These are phyloP conservation scores for Passer montanus DNA, from an alignment of 2,113 vertebrate species.

Conservation along the genomic window DNA sequence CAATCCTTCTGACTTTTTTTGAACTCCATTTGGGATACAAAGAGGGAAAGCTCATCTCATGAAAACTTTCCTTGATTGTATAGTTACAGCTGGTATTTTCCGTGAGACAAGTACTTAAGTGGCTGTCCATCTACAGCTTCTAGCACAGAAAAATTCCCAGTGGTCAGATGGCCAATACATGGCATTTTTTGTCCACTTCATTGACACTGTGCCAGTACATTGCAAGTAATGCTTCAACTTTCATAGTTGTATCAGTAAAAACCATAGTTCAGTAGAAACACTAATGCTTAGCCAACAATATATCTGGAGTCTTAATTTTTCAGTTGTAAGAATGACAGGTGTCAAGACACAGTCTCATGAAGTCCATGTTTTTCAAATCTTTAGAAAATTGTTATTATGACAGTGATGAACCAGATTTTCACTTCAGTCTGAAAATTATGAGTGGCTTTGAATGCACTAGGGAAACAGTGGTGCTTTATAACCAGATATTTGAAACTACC, in stretches of 20 bases:
- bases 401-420: neutral
- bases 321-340: neutral
- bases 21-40: neutral
- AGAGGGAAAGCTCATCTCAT: neutral
- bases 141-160: neutral
- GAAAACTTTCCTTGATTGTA: neutral
- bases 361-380: neutral
- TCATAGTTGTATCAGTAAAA: neutral
- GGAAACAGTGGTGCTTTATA: neutral
- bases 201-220: neutral
- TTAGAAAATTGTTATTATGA: neutral
- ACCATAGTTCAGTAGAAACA: neutral
- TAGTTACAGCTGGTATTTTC: neutral
- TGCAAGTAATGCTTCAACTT: neutral
- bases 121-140: neutral
- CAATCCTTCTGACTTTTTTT: neutral
- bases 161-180: neutral
- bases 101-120: neutral
- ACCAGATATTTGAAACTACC: neutral
- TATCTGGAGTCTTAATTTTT: neutral
- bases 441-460: neutral
- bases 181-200: neutral
- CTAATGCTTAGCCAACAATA: neutral
- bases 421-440: neutral
- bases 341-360: neutral